Conservation (phyloP, 2,113 vertebrate genomes). For the pig (Sus scrofa) region DNA sequence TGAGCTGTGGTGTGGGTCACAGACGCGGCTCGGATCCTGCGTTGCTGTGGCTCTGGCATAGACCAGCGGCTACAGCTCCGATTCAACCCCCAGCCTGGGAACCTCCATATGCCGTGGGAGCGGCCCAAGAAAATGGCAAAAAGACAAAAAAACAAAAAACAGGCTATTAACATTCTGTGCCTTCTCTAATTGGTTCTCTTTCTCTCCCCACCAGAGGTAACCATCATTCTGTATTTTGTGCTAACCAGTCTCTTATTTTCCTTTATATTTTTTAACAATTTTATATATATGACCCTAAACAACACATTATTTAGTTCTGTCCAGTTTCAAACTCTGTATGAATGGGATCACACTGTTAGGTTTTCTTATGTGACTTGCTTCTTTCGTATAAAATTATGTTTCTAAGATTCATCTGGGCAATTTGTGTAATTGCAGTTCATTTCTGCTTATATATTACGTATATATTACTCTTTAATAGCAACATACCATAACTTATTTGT, state of each 20-base stretch:
- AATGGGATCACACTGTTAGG: background rate
- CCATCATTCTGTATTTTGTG: background rate
- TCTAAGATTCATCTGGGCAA: background rate
- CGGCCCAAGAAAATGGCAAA: too few relatives aligned
- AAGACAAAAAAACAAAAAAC: too few relatives aligned
- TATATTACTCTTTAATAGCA: background rate
- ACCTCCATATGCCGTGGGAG: too few relatives aligned
- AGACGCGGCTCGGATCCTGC: too few relatives aligned
- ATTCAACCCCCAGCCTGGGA: too few relatives aligned
- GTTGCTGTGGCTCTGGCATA: too few relatives aligned
- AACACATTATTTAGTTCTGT: background rate
- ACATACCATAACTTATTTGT: background rate
- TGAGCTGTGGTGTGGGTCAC: too few relatives aligned
- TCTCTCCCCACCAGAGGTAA: background rate
- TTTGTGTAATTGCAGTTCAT: background rate
- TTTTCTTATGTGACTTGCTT: slow-evolving; percentile 6
- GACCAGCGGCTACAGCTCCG: too few relatives aligned
- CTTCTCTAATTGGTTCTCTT: background rate
- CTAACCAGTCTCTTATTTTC: background rate
- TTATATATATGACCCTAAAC: background rate
- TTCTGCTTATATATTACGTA: background rate
- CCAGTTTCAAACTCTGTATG: background rate
- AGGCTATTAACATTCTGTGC: background rate
- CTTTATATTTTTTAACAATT: background rate
- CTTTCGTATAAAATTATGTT: background rate